Evolutionary conservation across 2,113 vertebrate genomes (phyloP), one percentile per base, ranked within the genome.

Genomic region (Neoarius graeffei): DNA sequence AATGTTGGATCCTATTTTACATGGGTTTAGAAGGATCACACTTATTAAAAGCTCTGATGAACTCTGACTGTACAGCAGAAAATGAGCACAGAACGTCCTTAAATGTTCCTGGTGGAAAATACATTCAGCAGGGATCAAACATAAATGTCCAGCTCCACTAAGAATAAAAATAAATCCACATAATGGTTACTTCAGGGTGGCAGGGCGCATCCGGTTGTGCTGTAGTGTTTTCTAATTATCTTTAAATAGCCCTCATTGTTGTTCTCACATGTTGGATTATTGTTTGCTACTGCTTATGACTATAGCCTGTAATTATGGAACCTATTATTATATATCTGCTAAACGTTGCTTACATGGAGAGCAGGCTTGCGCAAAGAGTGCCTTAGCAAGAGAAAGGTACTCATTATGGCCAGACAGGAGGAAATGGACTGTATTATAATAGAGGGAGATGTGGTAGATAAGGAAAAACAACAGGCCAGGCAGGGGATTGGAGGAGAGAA

Each of bases 281-380:
- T 88, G 73, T 83, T 88, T 84, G 71, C 73, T 54, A 10, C 50
- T 88, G 71, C 30, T 84, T 64, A 54, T 77, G 30, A 82, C 10
- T 84, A 19, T 54, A 80, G 42, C 19, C 76, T 64, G 66, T 87
- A 89, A 89, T 86, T 59, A 84, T 79, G 48, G 60, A 62, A 27
- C 50, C 85, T 84, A 79, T 77, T 84, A 60, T 88, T 88, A 77
- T 85, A 84, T 86, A 79, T 59, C 87, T 54, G 20, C 23, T 13
- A 27, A 87, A 25, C 7, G 5, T 10, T 42, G 30, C 64, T 52
- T 59, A 30, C 50, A 81, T 67, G 30, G 79, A 82, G 52, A 56
- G 50, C 50, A 57, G 57, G 76, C 62, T 14, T 81, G 64, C 62
- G 56, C 17, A 81, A 86, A 81, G 76, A 35, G 77, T 56, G 69